Evolutionary conservation across 2,797 vertebrate species (phyloP).

Genomic region (Taeniopygia guttata): DNA sequence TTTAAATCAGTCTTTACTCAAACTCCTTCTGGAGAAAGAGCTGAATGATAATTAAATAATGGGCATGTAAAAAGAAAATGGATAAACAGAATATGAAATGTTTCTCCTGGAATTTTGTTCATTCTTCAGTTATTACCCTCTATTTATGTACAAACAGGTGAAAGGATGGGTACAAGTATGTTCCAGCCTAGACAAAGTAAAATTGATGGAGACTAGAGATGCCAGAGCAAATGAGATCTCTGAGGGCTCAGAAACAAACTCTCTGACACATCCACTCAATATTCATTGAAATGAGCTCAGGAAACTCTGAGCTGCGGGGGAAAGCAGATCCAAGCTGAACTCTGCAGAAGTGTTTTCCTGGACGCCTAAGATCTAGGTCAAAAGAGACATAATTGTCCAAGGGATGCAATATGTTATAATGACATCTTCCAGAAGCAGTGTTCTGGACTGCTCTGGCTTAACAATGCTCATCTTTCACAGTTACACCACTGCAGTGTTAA

Average conservation of each 20-base stretch:
- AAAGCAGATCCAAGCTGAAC: background rate
- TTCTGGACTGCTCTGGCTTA: background rate
- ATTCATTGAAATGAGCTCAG: constrained; percentile 8
- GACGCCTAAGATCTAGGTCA: background rate
- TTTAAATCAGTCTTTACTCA: background rate
- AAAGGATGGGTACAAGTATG: background rate
- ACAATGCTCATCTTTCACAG: background rate
- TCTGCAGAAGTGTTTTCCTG: background rate
- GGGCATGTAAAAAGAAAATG: background rate
- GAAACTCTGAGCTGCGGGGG: background rate
- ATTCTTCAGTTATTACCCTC: background rate
- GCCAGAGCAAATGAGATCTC: constrained; percentile 31
- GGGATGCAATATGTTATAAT: background rate
- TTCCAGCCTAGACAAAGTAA: background rate
- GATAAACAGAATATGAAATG: background rate
- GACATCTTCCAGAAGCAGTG: background rate
- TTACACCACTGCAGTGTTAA: background rate
- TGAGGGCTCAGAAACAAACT: background rate
- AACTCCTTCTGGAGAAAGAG: background rate
- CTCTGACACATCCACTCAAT: background rate
- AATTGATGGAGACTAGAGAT: constrained; percentile 1
- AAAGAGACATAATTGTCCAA: background rate
- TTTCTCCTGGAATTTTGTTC: background rate
- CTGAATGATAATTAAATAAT: background rate
- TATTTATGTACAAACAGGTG: background rate